A percentile compares a stretch with the other conserved stretches of the same genome.
phyloP scores from a whole-genome alignment of 2,113 vertebrate genomes.

The Otis tarda region DNA sequence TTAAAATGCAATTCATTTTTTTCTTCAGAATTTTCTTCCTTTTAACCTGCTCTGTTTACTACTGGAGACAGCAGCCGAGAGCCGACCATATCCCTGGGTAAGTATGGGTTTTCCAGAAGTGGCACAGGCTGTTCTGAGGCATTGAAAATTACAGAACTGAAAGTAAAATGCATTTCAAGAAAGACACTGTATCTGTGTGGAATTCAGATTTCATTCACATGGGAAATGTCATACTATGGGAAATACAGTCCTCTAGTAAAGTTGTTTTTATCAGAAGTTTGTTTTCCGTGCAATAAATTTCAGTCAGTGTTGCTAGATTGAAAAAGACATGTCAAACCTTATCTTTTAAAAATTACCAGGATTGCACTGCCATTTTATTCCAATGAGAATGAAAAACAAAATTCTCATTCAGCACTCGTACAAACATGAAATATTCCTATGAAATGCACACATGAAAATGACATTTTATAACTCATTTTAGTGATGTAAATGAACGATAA shows the following conservation, averaged over 20 bases:
- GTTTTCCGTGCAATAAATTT: slow-evolving; percentile 62
- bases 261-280: slow-evolving; percentile 48
- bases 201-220: slow-evolving; percentile 50
- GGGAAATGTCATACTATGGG: slow-evolving; percentile 47
- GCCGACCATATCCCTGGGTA: not conserved
- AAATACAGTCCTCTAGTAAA: slow-evolving; percentile 38
- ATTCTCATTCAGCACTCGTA: not conserved
- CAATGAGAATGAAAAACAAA: not conserved
- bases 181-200: not conserved
- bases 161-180: slow-evolving; percentile 28
- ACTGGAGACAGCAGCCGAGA: not conserved
- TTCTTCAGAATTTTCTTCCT: not conserved
- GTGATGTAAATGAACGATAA: not conserved
- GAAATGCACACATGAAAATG: not conserved
- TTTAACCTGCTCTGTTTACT: not conserved
- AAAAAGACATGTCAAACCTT: slow-evolving; percentile 45
- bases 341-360: slow-evolving; percentile 58
- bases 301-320: not conserved
- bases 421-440: not conserved
- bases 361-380: slow-evolving; percentile 21
- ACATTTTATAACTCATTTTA: not conserved
- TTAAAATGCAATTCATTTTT: not conserved
- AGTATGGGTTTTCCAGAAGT: not conserved
- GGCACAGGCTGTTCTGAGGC: not conserved
- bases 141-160: not conserved